phyloP scores from a whole-genome alignment of 2,797 vertebrate genomes.

The Rhyacichthys aspro region DNA sequence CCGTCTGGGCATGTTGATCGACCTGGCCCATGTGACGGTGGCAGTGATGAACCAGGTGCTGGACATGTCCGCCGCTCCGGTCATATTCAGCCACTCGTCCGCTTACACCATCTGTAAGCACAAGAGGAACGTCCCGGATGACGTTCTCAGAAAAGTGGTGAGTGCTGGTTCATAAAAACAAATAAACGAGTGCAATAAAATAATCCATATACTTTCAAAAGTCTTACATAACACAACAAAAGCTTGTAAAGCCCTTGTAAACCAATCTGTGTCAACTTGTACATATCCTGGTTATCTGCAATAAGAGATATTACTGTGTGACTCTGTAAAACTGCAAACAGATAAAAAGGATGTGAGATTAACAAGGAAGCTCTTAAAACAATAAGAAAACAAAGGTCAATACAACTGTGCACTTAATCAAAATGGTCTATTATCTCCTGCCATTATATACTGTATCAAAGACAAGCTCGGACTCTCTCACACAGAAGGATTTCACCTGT shows the following conservation, averaged over 20 bases:
- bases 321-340: constrained; percentile 19
- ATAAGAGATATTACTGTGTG: constrained; percentile 13
- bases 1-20: constrained; percentile 91
- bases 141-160: constrained; percentile 86
- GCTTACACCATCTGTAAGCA: constrained; percentile 81
- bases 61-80: constrained; percentile 82
- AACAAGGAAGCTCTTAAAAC: background rate
- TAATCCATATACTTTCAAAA: background rate
- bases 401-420: background rate
- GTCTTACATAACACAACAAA: constrained; percentile 13
- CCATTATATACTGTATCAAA: background rate
- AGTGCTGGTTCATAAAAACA: constrained; percentile 48
- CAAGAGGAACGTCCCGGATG: constrained; percentile 89
- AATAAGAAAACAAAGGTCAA: constrained; percentile 18
- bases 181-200: background rate
- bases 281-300: background rate
- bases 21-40: constrained; percentile 88
- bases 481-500: too few species aligned
- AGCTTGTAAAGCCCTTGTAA: background rate
- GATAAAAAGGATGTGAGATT: constrained; percentile 4
- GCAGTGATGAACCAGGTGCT: constrained; percentile 85
- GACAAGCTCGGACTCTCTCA: too few species aligned
- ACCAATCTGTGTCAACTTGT: background rate
- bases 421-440: constrained; percentile 10
- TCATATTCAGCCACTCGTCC: constrained; percentile 96